These are phyloP conservation scores for Muscidifurax raptorellus DNA, from an alignment of 1,140 invertebrate genomes.

Conservation along the genomic window DNA sequence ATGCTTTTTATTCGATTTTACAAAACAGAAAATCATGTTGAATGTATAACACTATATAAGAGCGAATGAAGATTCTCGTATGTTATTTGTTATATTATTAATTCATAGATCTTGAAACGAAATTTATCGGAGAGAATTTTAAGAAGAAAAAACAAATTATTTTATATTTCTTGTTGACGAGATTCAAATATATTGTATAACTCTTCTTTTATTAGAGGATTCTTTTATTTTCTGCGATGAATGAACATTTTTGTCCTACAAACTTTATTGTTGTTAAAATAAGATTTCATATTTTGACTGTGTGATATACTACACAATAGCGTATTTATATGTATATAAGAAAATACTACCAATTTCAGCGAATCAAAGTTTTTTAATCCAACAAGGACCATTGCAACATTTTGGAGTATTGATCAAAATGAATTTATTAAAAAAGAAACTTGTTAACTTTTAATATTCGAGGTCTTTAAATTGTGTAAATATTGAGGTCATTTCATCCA, in stretches of 20 bases:
- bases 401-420: constrained; percentile 63
- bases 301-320: constrained; percentile 61
- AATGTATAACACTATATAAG: neutral
- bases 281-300: constrained; percentile 41
- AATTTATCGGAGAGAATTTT: neutral
- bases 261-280: constrained; percentile 55
- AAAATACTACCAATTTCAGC: constrained; percentile 61
- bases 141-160: neutral
- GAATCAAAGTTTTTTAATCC: constrained; percentile 64
- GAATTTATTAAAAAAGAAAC: constrained; percentile 62
- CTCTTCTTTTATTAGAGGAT: neutral
- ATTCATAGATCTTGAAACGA: neutral
- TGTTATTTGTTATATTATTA: neutral
- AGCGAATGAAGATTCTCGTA: constrained; percentile 9
- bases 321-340: constrained; percentile 59
- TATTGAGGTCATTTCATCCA: constrained; percentile 66
- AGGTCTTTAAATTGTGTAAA: constrained; percentile 63
- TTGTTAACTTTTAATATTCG: constrained; percentile 67
- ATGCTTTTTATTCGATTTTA: constrained; percentile 32
- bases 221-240: neutral
- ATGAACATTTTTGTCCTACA: neutral
- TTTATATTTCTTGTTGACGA: neutral
- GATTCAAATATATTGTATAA: neutral
- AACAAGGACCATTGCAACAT: constrained; percentile 65
- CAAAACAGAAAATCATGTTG: constrained; percentile 11